A percentile compares a stretch with the other conserved stretches of the same genome.
Conservation (phyloP, 64 coral and sea anemone genomes). For the Cladopsammia gracilis region DNA sequence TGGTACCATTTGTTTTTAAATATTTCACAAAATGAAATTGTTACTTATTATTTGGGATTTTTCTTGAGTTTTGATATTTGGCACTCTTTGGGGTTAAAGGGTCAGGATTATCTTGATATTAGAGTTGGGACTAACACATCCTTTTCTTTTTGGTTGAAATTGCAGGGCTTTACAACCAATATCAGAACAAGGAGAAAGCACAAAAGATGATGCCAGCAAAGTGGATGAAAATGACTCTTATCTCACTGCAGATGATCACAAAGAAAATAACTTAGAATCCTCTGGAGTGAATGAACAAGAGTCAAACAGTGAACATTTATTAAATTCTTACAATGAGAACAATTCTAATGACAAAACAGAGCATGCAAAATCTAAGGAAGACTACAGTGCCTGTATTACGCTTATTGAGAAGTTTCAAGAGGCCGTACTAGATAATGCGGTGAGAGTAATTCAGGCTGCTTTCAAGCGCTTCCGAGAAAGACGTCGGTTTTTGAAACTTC, state of each 20-base stretch:
- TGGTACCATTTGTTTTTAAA: too few relatives aligned
- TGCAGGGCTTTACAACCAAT: constrained; percentile 83
- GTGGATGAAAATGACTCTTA: constrained; percentile 14
- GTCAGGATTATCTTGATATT: not conserved
- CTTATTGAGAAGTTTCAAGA: constrained; percentile 96
- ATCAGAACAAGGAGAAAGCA: constrained; percentile 79
- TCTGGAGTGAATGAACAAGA: not conserved
- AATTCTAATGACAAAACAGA: not conserved
- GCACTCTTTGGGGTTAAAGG: not conserved
- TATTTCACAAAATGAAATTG: too few relatives aligned
- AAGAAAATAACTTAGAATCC: not conserved
- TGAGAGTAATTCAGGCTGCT: constrained; percentile 91
- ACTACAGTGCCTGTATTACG: constrained; percentile 88
- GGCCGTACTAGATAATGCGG: constrained; percentile 89
- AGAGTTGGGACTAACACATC: not conserved
- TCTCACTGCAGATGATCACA: not conserved
- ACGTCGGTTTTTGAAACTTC: constrained; percentile 78
- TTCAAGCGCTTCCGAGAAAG: constrained; percentile 89
- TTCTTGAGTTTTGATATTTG: too few relatives aligned
- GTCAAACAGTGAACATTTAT: not conserved
- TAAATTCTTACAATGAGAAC: not conserved
- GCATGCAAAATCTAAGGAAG: constrained; percentile 34
- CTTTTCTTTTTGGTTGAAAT: not conserved
- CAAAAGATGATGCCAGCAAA: constrained; percentile 62
- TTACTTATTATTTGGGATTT: too few relatives aligned